These are phyloP conservation scores for Brachyrhaphis roseni DNA, from an alignment of 2,797 vertebrate genomes.

Conservation along the genomic window DNA sequence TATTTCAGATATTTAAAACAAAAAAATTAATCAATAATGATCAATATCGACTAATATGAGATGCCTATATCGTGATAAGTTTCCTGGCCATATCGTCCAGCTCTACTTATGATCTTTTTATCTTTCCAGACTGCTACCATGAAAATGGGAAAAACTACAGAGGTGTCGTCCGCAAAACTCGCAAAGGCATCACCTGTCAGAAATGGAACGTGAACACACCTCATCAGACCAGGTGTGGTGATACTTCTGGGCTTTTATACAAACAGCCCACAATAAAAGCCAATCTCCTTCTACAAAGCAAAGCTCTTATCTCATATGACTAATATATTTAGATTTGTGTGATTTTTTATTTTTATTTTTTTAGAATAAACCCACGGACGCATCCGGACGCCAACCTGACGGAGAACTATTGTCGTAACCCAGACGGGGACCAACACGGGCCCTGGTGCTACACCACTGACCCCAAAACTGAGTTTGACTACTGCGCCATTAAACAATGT, in stretches of 20 bases:
- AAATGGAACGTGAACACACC: slow-evolving; percentile 87
- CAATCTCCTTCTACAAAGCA: background rate
- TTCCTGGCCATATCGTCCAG: no score
- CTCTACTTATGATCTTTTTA: background rate
- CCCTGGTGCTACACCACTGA: slow-evolving; percentile 98
- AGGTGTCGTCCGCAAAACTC: slow-evolving; percentile 89
- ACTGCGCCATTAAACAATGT: slow-evolving; percentile 93
- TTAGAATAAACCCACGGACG: slow-evolving; percentile 86
- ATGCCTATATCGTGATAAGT: no score
- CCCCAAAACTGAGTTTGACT: slow-evolving; percentile 93
- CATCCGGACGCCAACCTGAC: slow-evolving; percentile 86
- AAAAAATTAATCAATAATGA: no score
- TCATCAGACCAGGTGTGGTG: slow-evolving; percentile 86
- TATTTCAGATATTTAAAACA: no score
- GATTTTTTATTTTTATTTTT: slow-evolving; percentile 13
- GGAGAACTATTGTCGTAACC: slow-evolving; percentile 95
- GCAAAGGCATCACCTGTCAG: slow-evolving; percentile 93
- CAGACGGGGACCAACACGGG: slow-evolving; percentile 91
- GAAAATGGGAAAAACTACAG: slow-evolving; percentile 87
- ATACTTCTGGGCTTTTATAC: background rate
- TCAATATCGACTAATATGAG: no score
- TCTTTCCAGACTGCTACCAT: slow-evolving; percentile 84
- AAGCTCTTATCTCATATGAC: background rate
- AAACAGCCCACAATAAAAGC: background rate
- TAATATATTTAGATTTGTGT: slow-evolving; percentile 2